These are phyloP conservation scores for Drosophila engyochracea DNA, from an alignment of 2,888 invertebrate genomes.

Conservation along the genomic window DNA sequence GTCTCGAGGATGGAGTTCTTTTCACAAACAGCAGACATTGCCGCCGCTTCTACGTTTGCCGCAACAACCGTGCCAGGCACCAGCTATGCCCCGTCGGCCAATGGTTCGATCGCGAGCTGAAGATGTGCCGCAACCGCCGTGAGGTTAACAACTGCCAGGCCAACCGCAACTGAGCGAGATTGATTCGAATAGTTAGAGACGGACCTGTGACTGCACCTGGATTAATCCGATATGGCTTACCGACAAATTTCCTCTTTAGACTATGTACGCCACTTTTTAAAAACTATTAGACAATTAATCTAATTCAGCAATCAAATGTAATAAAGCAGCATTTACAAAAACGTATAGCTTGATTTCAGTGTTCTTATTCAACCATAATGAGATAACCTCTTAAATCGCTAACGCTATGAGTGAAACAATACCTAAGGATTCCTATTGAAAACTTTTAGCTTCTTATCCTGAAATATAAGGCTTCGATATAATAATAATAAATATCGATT, in stretches of 20 bases:
- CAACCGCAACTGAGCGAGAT: slow-evolving; percentile 41
- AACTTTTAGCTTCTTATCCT: background rate
- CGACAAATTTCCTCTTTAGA: slow-evolving; percentile 1
- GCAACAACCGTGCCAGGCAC: slow-evolving; percentile 45
- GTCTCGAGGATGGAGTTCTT: slow-evolving; percentile 42
- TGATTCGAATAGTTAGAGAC: background rate
- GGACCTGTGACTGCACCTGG: slow-evolving; percentile 14
- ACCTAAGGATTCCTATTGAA: background rate
- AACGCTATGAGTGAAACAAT: background rate
- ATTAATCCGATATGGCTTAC: slow-evolving; percentile 11
- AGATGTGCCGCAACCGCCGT: slow-evolving; percentile 39
- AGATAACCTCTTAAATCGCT: background rate
- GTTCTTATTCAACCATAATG: background rate
- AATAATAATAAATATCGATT: background rate
- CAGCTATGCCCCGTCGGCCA: slow-evolving; percentile 52
- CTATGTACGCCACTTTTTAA: slow-evolving; percentile 24
- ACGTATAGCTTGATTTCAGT: background rate
- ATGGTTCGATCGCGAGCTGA: slow-evolving; percentile 57
- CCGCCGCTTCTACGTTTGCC: slow-evolving; percentile 58
- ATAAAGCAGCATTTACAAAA: slow-evolving; percentile 54
- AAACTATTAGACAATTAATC: slow-evolving; percentile 1
- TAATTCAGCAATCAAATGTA: slow-evolving; percentile 41
- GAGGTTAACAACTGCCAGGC: slow-evolving; percentile 46
- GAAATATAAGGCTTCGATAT: background rate
- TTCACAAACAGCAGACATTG: slow-evolving; percentile 56